Conservation (phyloP, 2,797 vertebrate species). For the Mionectes olivaceus region DNA sequence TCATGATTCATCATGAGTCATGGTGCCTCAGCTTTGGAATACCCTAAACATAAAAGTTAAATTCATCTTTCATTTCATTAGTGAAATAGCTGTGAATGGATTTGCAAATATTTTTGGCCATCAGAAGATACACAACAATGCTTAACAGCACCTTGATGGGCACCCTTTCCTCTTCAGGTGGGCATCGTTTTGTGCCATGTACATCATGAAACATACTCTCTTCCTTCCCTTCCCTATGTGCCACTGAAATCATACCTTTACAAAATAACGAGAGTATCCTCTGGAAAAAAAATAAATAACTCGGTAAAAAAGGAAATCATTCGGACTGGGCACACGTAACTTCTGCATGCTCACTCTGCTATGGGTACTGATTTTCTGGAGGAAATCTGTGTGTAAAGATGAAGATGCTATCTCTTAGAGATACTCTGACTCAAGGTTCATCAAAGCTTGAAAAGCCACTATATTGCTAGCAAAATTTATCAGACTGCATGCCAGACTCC, state of each 20-base stretch:
- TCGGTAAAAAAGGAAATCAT: not conserved
- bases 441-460: slow-evolving; percentile 5
- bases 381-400: not conserved
- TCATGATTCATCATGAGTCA: slow-evolving; percentile 57
- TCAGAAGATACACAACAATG: not conserved
- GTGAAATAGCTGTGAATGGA: not conserved
- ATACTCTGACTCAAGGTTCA: not conserved
- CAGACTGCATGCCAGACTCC: not conserved
- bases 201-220: rapidly evolving
- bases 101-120: slow-evolving; percentile 22
- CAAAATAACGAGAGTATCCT: not conserved
- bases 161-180: not conserved
- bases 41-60: slow-evolving; percentile 20
- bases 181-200: not conserved
- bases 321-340: not conserved
- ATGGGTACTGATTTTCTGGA: not conserved
- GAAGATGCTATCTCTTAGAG: not conserved
- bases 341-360: not conserved
- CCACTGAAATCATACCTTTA: not conserved
- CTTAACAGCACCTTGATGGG: not conserved
- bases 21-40: slow-evolving; percentile 12
- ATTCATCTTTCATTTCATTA: not conserved
- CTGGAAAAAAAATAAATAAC: not conserved
- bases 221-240: not conserved
- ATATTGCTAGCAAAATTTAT: not conserved